A percentile compares a stretch with the other conserved stretches of the same genome.
phyloP scores from a whole-genome alignment of 2,113 vertebrate species.

The Ceyx melanurus region DNA sequence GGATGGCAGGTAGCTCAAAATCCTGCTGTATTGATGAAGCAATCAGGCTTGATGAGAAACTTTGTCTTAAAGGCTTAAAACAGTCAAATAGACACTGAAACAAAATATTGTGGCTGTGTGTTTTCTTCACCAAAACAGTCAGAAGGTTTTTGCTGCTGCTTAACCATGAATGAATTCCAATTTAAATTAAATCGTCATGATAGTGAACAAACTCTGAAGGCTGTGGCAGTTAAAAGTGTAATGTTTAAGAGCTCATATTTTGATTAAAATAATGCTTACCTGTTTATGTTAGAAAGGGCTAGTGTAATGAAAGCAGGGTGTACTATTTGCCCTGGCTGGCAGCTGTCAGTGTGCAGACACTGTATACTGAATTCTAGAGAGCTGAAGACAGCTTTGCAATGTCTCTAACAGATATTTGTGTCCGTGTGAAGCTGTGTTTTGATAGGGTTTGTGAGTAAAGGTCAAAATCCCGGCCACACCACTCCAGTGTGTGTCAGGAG shows the following conservation, averaged over 20 bases:
- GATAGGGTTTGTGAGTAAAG: background rate
- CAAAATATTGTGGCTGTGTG: background rate
- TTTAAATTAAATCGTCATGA: slow-evolving; percentile 9
- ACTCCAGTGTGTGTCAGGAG: background rate
- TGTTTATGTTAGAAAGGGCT: background rate
- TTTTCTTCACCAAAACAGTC: background rate
- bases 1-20: background rate
- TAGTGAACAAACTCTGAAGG: background rate
- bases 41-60: background rate
- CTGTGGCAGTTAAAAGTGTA: background rate
- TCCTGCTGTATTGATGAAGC: background rate
- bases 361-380: background rate
- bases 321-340: background rate
- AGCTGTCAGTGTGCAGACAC: background rate
- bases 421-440: background rate
- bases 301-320: background rate
- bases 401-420: background rate
- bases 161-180: background rate
- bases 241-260: background rate
- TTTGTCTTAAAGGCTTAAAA: slow-evolving; percentile 3
- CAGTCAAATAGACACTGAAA: background rate
- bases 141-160: background rate
- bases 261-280: background rate
- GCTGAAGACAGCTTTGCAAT: background rate
- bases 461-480: background rate